Conservation (phyloP, 2,888 invertebrate genomes). For the Gasteruption jaculator region DNA sequence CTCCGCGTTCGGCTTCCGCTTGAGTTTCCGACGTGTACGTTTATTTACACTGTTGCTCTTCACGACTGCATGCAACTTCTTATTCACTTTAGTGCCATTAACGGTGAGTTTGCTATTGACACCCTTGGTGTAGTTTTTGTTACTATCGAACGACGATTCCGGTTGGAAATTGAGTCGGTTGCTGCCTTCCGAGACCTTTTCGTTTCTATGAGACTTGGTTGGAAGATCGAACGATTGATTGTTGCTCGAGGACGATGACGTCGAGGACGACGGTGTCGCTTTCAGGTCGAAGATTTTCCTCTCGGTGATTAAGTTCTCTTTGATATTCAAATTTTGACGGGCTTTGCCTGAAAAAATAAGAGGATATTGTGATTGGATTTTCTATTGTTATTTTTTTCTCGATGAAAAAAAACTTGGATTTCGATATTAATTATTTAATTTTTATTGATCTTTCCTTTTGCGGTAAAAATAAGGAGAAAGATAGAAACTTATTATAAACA, state of each 20-base stretch:
- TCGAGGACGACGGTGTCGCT: conserved; percentile 26
- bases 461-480: too few relatives aligned
- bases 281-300: conserved; percentile 12
- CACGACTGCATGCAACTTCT: conserved; percentile 31
- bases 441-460: too few relatives aligned
- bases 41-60: conserved; percentile 12
- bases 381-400: conserved; percentile 1
- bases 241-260: conserved; percentile 24
- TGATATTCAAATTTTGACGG: conserved; percentile 27
- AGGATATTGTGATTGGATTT: conserved; percentile 4
- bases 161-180: conserved; percentile 30
- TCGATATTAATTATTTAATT: background rate
- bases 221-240: conserved; percentile 13
- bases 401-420: background rate
- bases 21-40: too few relatives aligned
- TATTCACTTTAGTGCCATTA: conserved; percentile 41
- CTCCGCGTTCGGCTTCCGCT: too few relatives aligned
- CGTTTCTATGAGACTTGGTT: conserved; percentile 26
- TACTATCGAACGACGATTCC: conserved; percentile 36
- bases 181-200: conserved; percentile 24
- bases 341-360: conserved; percentile 35
- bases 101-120: conserved; percentile 32
- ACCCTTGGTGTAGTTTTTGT: conserved; percentile 43
- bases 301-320: conserved; percentile 20
- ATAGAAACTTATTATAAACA: too few relatives aligned